Percentiles rank a stretch among this genome's conserved stretches.
Conservation (phyloP, 2,888 invertebrate genomes). For the Siphlonurus alternatus region DNA sequence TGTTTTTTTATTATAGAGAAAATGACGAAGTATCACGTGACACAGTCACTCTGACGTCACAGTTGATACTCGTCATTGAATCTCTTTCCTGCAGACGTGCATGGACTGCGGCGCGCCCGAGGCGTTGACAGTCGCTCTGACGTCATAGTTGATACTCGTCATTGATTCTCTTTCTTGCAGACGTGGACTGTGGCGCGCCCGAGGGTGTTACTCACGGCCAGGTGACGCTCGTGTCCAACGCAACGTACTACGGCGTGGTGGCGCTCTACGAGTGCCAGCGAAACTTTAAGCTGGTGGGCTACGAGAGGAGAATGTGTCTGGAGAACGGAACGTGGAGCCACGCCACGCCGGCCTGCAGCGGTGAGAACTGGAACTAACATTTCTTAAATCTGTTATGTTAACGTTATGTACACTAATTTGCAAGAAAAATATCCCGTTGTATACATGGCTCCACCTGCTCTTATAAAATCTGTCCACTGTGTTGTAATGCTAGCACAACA, state of each 20-base stretch:
- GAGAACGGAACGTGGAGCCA: constrained; percentile 87
- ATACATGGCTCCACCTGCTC: no score
- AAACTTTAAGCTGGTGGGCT: constrained; percentile 67
- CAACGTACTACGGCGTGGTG: constrained; percentile 74
- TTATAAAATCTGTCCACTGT: background rate
- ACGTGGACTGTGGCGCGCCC: constrained; percentile 73
- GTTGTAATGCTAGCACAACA: background rate
- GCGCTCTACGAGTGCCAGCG: constrained; percentile 68
- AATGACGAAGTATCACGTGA: no score
- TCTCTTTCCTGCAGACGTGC: no score
- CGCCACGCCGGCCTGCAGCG: constrained; percentile 61
- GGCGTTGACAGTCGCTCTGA: no score
- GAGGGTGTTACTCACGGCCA: constrained; percentile 52
- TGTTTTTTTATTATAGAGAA: no score
- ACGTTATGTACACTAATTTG: no score
- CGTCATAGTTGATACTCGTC: no score
- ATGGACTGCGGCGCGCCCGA: no score
- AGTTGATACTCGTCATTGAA: no score
- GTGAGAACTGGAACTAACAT: constrained; percentile 26
- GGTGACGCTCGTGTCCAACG: constrained; percentile 67
- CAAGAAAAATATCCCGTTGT: no score
- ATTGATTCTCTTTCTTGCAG: no score
- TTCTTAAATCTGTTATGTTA: constrained; percentile 1
- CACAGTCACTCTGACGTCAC: no score
- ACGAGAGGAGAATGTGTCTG: constrained; percentile 63